Conservation (phyloP, 2,888 invertebrate genomes). For the Saturnia japonica region DNA sequence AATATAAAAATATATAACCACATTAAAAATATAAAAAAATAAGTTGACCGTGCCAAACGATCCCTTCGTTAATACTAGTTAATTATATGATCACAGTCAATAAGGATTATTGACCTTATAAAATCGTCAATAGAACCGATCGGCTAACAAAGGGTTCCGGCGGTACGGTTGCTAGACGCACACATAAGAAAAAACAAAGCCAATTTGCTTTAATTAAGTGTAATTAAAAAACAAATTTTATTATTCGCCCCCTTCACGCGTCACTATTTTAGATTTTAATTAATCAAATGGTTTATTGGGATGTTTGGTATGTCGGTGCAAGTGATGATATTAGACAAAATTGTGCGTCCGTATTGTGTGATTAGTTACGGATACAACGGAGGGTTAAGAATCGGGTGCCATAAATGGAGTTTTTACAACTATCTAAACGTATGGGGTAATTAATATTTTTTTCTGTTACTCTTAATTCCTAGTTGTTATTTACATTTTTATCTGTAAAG, state of each 20-base stretch:
- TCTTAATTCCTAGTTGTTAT: constrained; percentile 16
- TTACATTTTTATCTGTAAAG: constrained; percentile 1
- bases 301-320: constrained; percentile 50
- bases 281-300: constrained; percentile 68
- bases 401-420: constrained; percentile 58
- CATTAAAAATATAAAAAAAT: constrained; percentile 22
- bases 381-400: constrained; percentile 60
- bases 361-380: constrained; percentile 62
- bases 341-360: constrained; percentile 57
- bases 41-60: constrained; percentile 30
- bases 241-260: constrained; percentile 69
- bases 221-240: constrained; percentile 78
- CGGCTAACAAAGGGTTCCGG: constrained; percentile 62
- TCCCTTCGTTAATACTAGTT: constrained; percentile 66
- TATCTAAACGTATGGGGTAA: constrained; percentile 34
- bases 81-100: constrained; percentile 75
- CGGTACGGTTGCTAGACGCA: constrained; percentile 49
- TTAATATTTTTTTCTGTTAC: constrained; percentile 41
- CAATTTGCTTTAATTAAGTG: constrained; percentile 74
- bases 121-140: constrained; percentile 79
- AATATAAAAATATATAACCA: constrained; percentile 29
- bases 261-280: constrained; percentile 65
- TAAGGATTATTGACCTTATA: constrained; percentile 79
- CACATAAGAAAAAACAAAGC: constrained; percentile 71
- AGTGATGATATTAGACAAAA: constrained; percentile 57